Conservation (phyloP, 2,797 vertebrate species). For the Eulemur rubriventer region DNA sequence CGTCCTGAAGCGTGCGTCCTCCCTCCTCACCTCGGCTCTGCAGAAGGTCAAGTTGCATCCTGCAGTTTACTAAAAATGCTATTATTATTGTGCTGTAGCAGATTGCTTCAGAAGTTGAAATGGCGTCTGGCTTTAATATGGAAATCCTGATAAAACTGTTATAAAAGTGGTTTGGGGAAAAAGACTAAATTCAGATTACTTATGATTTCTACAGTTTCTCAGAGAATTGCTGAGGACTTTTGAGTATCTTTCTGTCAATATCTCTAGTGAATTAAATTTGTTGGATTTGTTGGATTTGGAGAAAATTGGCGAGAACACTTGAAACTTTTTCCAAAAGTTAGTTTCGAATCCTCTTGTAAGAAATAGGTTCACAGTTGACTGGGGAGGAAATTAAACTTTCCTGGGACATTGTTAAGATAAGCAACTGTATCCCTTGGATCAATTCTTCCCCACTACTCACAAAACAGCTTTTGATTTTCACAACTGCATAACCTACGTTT, state of each 20-base stretch:
- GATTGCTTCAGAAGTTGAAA: conserved; percentile 52
- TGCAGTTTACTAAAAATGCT: conserved; percentile 62
- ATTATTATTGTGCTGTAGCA: conserved; percentile 42
- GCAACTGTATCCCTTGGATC: neutral
- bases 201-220: conserved; percentile 48
- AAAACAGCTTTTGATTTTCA: conserved; percentile 42
- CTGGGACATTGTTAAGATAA: neutral
- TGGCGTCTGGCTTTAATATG: conserved; percentile 57
- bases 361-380: conserved; percentile 67
- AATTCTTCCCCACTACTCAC: neutral
- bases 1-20: neutral
- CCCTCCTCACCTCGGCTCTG: neutral
- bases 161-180: neutral
- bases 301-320: conserved; percentile 52
- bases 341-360: conserved; percentile 20
- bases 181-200: conserved; percentile 47
- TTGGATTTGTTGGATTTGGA: conserved; percentile 68
- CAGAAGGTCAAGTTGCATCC: conserved; percentile 45
- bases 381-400: conserved; percentile 55
- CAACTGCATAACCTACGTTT: neutral
- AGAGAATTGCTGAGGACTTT: conserved; percentile 58
- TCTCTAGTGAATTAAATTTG: conserved; percentile 66
- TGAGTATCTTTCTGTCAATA: conserved; percentile 53
- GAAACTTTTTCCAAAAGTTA: conserved; percentile 64
- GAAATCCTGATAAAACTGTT: conserved; percentile 53